phyloP scores from a whole-genome alignment of 2,888 invertebrate genomes.

The Phania funesta region DNA sequence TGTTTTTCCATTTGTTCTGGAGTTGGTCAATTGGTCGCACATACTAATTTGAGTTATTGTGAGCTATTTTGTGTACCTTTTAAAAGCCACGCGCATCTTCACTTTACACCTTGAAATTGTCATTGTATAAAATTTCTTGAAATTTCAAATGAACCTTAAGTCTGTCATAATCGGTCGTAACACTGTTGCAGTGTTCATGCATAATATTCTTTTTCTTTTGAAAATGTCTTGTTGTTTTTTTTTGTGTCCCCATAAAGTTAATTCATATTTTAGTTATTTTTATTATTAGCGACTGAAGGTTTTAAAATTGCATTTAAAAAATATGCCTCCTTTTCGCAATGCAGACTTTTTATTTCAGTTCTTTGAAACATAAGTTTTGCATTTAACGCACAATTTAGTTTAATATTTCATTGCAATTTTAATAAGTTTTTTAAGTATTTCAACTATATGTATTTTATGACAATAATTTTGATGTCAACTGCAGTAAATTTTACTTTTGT shows the following conservation, averaged over 20 bases:
- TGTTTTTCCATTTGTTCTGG: constrained; percentile 64
- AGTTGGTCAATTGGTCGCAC: constrained; percentile 75
- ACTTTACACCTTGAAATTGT: constrained; percentile 37
- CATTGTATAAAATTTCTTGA: constrained; percentile 32
- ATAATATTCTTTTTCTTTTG: constrained; percentile 60
- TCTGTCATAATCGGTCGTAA: constrained; percentile 29
- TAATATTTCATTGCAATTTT: constrained; percentile 53
- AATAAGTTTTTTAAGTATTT: constrained; percentile 28
- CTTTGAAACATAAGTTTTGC: constrained; percentile 34
- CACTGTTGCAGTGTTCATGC: constrained; percentile 59
- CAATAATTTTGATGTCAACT: background rate
- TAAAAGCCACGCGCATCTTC: constrained; percentile 47
- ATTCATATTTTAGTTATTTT: constrained; percentile 56
- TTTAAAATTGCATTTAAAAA: constrained; percentile 16
- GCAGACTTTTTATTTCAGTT: constrained; percentile 55
- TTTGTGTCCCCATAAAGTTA: constrained; percentile 40
- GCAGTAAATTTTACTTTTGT: too few relatives aligned
- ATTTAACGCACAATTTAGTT: constrained; percentile 60
- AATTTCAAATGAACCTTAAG: background rate
- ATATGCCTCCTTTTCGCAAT: constrained; percentile 26
- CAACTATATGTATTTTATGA: background rate
- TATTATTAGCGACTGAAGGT: constrained; percentile 37
- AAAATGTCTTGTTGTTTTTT: constrained; percentile 46
- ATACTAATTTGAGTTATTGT: constrained; percentile 73
- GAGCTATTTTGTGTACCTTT: constrained; percentile 47